Evolutionary conservation across 2,888 invertebrate genomes (phyloP), one percentile per base, ranked within the genome.

Genomic region (Acanthacorydalis orientalis): DNA sequence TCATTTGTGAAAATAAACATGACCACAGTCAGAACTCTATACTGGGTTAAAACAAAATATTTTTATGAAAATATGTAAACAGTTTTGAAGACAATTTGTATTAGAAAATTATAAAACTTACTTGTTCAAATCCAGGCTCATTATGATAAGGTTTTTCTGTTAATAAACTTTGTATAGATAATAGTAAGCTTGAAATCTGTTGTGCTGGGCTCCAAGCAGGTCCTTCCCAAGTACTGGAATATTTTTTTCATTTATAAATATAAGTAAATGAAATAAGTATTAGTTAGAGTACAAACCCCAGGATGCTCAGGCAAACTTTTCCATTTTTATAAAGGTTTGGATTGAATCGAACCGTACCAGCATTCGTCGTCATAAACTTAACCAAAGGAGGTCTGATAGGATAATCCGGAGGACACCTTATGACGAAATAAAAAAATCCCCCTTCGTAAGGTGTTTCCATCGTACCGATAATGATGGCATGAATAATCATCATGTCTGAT

Each of bases 81-180:
- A 40, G 43, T 32, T 10, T 12, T 12, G 11, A 16, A 34, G 11
- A 37, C 33, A 12, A 7, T 11, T 32, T 33, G 41, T 35, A 1
- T 44, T n/a, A 35, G 14, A 39, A 16, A 33, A 39, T 10, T 44
- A 37, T 7, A 43, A 32, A 12, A 43, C 10, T 51, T 55, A 70
- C 72, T 57, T 61, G 63, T 57, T 74, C 73, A 60, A 70, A 75
- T 23, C 76, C 76, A 16, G 77, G 77, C 60, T 78, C 77, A 60
- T 78, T 77, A 59, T 73, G 74, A 57, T 75, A 77, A 6, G 77
- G 77, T 53, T 74, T 73, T 52, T 75, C 74, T 56, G 72, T 75
- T 57, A 77, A 64, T 11, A 77, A 60, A 35, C 74, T 74, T 63
- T 77, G 74, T 49, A 77, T 73, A 6, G 73, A 73, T 41, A 75